Conservation (phyloP, 2,888 invertebrate species). For the Phasia obesa region DNA sequence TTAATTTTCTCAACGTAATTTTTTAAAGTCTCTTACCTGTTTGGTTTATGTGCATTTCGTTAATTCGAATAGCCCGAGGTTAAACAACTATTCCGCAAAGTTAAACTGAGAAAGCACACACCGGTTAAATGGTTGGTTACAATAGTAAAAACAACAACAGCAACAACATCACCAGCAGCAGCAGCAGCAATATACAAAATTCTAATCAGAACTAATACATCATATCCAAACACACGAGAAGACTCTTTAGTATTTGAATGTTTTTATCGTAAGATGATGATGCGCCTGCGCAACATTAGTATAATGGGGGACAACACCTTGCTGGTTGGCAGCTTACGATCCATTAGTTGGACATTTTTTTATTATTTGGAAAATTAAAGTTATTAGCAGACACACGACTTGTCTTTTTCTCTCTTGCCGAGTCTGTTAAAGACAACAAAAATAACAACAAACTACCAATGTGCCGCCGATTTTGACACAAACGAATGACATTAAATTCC, state of each 20-base stretch:
- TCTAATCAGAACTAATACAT: conserved; percentile 74
- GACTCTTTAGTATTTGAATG: neutral
- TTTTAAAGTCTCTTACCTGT: neutral
- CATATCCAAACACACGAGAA: conserved; percentile 60
- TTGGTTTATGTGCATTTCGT: conserved; percentile 37
- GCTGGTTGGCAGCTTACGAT: conserved; percentile 59
- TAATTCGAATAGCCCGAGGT: conserved; percentile 69
- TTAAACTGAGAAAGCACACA: conserved; percentile 38
- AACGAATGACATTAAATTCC: conserved; percentile 71
- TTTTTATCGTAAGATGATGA: conserved; percentile 21
- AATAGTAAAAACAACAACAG: conserved; percentile 16
- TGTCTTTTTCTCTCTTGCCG: conserved; percentile 39
- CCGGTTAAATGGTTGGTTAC: conserved; percentile 38
- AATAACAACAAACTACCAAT: conserved; percentile 44
- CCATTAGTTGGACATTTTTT: conserved; percentile 62
- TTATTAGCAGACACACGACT: conserved; percentile 69
- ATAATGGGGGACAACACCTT: conserved; percentile 68
- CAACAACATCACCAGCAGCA: neutral
- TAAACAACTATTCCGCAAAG: conserved; percentile 63
- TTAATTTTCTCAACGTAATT: conserved; percentile 22
- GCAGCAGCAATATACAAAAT: conserved; percentile 50
- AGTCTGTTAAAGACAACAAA: conserved; percentile 7
- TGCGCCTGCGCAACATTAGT: conserved; percentile 46
- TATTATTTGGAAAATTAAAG: conserved; percentile 23
- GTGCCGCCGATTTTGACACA: conserved; percentile 67